phyloP scores from a whole-genome alignment of 2,797 vertebrate genomes.

The Myotis vivesi region DNA sequence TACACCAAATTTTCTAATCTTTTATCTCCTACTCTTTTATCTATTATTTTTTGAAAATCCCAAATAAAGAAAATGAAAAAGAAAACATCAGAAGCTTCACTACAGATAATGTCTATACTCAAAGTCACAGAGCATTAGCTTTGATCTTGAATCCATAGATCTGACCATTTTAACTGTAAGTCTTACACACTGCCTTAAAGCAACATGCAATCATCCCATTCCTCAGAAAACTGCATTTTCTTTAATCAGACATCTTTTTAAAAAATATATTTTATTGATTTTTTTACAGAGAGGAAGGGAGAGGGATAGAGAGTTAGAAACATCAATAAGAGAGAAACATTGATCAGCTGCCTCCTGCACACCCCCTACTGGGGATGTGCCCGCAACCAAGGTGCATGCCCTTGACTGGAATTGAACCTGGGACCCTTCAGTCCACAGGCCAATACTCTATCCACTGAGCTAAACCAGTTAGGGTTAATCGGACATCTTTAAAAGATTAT shows the following conservation, averaged over 20 bases:
- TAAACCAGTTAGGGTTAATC: background rate
- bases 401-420: no score
- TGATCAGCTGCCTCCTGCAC: no score
- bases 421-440: no score
- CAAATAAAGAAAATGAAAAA: background rate
- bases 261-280: no score
- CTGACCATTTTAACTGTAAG: background rate
- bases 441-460: no score
- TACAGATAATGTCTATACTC: background rate
- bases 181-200: background rate
- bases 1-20: background rate
- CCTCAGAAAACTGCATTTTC: background rate
- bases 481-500: background rate
- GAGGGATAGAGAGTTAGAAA: no score
- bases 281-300: no score
- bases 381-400: no score
- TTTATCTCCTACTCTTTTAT: background rate
- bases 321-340: no score
- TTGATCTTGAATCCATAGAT: slow-evolving; percentile 10
- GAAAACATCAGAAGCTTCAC: background rate
- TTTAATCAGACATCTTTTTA: background rate
- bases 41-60: background rate
- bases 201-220: background rate
- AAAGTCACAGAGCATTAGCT: background rate
- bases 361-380: no score